Evolutionary conservation across 2,888 invertebrate species (phyloP).

Genomic region (Oligia latruncula): DNA sequence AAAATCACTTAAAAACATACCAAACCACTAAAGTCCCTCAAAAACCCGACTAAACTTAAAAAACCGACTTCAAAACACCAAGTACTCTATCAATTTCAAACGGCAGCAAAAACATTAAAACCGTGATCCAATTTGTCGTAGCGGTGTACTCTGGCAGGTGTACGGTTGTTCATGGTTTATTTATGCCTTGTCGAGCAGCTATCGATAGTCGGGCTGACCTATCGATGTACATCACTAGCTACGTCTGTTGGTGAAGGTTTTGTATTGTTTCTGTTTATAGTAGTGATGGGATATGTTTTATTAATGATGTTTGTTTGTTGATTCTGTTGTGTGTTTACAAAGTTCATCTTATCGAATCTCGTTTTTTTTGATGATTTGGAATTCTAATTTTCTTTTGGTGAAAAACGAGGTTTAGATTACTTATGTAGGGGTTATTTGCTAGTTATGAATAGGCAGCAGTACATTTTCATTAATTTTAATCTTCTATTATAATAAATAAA

Average conservation of each 20-base stretch:
- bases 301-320: slow-evolving; percentile 22
- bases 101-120: slow-evolving; percentile 25
- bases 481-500: no score
- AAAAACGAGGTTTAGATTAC: background rate
- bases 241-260: slow-evolving; percentile 41
- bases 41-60: slow-evolving; percentile 2
- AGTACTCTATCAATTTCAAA: slow-evolving; percentile 35
- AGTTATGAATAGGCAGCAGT: background rate
- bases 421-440: background rate
- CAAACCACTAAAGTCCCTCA: background rate
- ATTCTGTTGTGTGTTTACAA: slow-evolving; percentile 12
- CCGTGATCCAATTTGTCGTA: slow-evolving; percentile 54
- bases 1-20: background rate
- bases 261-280: slow-evolving; percentile 40
- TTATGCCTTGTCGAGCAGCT: slow-evolving; percentile 63
- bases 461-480: background rate
- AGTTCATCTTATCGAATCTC: background rate
- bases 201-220: slow-evolving; percentile 64
- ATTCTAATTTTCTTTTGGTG: background rate
- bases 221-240: slow-evolving; percentile 60
- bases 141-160: slow-evolving; percentile 65
- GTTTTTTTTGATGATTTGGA: background rate
- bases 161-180: slow-evolving; percentile 68
- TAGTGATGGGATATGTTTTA: slow-evolving; percentile 47
- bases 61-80: slow-evolving; percentile 14